Conservation (phyloP, 1,140 invertebrate species). For the Arion vulgaris region DNA sequence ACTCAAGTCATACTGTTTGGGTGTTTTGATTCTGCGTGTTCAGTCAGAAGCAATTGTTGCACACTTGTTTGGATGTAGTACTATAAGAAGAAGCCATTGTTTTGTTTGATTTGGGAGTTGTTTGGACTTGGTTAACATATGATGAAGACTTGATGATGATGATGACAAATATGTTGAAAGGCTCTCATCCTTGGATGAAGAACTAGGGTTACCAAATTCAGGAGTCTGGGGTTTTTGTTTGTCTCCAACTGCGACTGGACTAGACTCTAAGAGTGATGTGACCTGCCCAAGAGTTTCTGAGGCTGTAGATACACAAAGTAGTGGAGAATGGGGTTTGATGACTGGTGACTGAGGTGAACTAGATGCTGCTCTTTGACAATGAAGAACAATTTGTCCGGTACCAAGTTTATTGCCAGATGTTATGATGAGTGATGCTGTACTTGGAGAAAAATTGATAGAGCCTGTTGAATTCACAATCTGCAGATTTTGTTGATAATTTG, state of each 20-base stretch:
- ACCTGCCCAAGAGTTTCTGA: conserved; percentile 22
- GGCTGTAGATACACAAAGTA: background rate
- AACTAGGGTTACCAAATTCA: background rate
- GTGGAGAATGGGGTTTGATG: background rate
- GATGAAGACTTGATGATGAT: conserved; percentile 19
- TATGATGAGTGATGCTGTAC: background rate
- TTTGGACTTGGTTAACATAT: background rate
- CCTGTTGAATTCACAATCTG: background rate
- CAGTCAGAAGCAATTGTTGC: conserved; percentile 60
- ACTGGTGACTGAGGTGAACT: background rate
- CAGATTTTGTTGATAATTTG: background rate
- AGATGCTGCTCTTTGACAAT: background rate
- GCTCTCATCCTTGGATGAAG: background rate
- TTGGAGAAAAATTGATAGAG: background rate
- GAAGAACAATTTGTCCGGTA: conserved; percentile 10
- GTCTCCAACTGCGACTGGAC: background rate
- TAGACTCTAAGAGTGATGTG: conserved; percentile 20
- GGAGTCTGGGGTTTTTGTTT: background rate
- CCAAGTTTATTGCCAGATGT: conserved; percentile 1
- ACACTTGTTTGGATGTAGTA: conserved; percentile 51
- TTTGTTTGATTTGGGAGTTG: background rate
- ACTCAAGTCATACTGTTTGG: conserved; percentile 67
- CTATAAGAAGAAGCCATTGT: conserved; percentile 5
- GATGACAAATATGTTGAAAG: background rate
- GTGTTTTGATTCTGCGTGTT: conserved; percentile 65